Conservation (phyloP, 2,888 invertebrate species). For the Monoplex corrugatus region DNA sequence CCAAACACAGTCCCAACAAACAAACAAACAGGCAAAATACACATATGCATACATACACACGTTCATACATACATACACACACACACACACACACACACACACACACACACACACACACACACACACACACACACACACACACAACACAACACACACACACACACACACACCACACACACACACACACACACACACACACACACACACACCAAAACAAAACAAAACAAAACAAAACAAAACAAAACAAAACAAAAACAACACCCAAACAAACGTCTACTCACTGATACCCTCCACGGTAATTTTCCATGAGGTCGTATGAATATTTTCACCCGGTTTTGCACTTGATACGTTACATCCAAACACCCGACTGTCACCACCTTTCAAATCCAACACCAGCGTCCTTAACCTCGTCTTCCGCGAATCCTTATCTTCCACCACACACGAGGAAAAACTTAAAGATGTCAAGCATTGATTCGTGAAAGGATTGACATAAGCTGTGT, state of each 20-base stretch:
- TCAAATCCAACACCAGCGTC: constrained; percentile 43
- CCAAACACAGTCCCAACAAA: not conserved
- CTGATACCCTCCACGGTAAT: constrained; percentile 27
- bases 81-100: not conserved
- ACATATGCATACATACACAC: not conserved
- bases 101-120: not conserved
- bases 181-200: not conserved
- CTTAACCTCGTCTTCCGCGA: constrained; percentile 36
- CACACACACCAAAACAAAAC: not conserved
- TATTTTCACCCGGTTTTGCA: not conserved
- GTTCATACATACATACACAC: not conserved
- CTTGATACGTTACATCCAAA: constrained; percentile 46
- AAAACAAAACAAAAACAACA: not conserved
- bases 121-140: constrained; percentile 19
- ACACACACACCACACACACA: not conserved
- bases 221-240: not conserved
- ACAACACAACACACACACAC: too few relatives aligned
- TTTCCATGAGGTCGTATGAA: constrained; percentile 20
- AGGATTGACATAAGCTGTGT: constrained; percentile 41
- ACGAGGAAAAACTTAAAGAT: constrained; percentile 41
- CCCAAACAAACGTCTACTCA: constrained; percentile 15
- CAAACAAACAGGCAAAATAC: not conserved
- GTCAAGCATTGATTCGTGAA: constrained; percentile 30
- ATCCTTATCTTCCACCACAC: constrained; percentile 34
- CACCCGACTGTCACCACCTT: not conserved